phyloP scores from a whole-genome alignment of 2,113 vertebrate species.

The Epinephelus moara region DNA sequence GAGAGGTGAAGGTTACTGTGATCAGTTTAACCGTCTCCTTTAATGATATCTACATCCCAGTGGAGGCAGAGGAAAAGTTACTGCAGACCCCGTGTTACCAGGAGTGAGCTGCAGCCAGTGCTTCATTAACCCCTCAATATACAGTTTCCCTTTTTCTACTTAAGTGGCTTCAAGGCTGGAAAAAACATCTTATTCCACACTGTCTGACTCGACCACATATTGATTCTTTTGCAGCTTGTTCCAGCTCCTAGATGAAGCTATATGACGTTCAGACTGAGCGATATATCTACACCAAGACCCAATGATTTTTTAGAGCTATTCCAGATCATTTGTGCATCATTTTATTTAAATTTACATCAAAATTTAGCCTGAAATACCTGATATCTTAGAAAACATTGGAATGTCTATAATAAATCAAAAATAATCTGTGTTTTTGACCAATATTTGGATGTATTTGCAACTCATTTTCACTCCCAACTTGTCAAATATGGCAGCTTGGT shows the following conservation, averaged over 20 bases:
- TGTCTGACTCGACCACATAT: background rate
- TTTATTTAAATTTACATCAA: background rate
- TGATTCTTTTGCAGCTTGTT: background rate
- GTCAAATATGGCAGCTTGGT: no score
- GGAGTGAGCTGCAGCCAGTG: background rate
- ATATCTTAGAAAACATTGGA: background rate
- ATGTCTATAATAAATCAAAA: background rate
- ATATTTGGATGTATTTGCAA: background rate
- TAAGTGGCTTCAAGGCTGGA: background rate
- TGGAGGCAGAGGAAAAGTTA: slow-evolving; percentile 17
- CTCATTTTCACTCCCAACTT: no score
- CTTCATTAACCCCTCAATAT: background rate
- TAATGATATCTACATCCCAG: slow-evolving; percentile 23
- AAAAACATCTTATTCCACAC: background rate
- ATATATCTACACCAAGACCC: no score
- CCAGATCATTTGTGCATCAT: background rate
- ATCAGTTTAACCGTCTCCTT: slow-evolving; percentile 38
- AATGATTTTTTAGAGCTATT: background rate
- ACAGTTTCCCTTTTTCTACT: background rate
- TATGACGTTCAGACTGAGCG: background rate
- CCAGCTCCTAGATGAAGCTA: background rate
- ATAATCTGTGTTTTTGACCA: background rate
- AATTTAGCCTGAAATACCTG: background rate
- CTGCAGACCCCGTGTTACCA: slow-evolving; percentile 13
- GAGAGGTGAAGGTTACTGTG: slow-evolving; percentile 66